These are phyloP conservation scores for Montifringilla adamsi DNA, from an alignment of 2,113 vertebrate species.

Conservation along the genomic window DNA sequence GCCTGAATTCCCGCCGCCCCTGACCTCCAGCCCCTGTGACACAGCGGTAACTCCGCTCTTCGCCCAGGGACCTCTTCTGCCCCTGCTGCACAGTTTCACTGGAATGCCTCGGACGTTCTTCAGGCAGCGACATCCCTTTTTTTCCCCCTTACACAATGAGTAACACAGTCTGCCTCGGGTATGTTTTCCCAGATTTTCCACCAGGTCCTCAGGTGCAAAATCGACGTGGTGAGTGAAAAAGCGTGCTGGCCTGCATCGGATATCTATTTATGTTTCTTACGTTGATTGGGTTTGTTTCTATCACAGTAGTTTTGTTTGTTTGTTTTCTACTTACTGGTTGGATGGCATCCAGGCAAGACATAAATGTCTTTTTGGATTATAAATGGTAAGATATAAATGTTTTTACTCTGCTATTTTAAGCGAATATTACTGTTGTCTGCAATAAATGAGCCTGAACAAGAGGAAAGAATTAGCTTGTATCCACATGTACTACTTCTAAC, in stretches of 20 bases:
- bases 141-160: too few relatives aligned
- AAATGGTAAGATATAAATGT: not conserved
- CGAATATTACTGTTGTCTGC: not conserved
- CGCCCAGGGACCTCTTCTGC: too few relatives aligned
- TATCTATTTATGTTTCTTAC: not conserved
- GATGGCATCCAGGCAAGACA: not conserved
- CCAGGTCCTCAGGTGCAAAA: not conserved
- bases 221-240: not conserved
- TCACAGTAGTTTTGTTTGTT: not conserved
- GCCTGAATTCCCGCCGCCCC: not conserved
- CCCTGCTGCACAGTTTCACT: too few relatives aligned
- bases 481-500: not conserved
- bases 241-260: not conserved
- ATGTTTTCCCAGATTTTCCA: not conserved
- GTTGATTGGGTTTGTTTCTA: not conserved
- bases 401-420: not conserved
- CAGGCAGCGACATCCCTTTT: not conserved
- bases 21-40: too few relatives aligned
- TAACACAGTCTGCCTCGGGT: not conserved
- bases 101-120: not conserved
- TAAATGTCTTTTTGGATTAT: not conserved
- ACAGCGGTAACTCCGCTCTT: not conserved
- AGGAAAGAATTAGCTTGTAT: not conserved
- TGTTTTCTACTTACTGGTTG: not conserved
- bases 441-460: not conserved